A percentile compares a stretch with the other conserved stretches of the same genome.
phyloP scores from a whole-genome alignment of 2,888 invertebrate genomes.

The Anthrax anthrax region DNA sequence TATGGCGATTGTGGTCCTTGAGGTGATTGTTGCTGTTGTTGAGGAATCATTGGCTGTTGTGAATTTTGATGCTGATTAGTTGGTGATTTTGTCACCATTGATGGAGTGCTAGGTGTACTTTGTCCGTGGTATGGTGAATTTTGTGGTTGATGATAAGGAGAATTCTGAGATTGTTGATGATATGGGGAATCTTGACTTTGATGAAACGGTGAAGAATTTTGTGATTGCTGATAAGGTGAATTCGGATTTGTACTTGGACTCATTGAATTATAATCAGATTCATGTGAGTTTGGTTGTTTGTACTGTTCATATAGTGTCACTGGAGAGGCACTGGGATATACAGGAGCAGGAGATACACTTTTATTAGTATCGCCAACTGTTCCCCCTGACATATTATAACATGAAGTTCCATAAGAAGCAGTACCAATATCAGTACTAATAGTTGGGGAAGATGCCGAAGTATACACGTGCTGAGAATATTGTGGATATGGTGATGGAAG shows the following conservation, averaged over 20 bases:
- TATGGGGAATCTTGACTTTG: conserved; percentile 35
- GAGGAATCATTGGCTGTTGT: no score
- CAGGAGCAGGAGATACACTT: conserved; percentile 16
- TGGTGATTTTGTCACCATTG: background rate
- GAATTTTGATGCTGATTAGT: background rate
- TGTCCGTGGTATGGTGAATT: conserved; percentile 9
- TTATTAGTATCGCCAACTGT: conserved; percentile 24
- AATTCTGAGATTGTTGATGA: conserved; percentile 35
- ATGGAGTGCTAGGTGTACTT: background rate
- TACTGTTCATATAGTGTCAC: conserved; percentile 42
- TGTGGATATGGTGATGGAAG: conserved; percentile 46
- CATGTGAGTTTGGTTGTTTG: conserved; percentile 39
- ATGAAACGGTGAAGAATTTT: conserved; percentile 34
- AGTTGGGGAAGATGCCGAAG: conserved; percentile 41
- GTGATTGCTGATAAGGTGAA: conserved; percentile 39
- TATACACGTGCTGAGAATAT: conserved; percentile 44
- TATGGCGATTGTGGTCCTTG: conserved; percentile 35
- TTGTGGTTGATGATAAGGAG: conserved; percentile 33
- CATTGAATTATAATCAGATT: conserved; percentile 40
- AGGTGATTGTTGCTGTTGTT: conserved; percentile 23
- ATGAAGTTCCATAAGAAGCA: conserved; percentile 28
- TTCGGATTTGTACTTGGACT: conserved; percentile 40
- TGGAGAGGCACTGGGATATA: conserved; percentile 6
- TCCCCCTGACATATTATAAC: conserved; percentile 25
- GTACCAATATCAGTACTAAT: conserved; percentile 32